Percentiles rank a stretch among this genome's conserved stretches.
These are phyloP conservation scores for Agrotis clavis DNA, from an alignment of 2,888 invertebrate genomes.

Conservation along the genomic window DNA sequence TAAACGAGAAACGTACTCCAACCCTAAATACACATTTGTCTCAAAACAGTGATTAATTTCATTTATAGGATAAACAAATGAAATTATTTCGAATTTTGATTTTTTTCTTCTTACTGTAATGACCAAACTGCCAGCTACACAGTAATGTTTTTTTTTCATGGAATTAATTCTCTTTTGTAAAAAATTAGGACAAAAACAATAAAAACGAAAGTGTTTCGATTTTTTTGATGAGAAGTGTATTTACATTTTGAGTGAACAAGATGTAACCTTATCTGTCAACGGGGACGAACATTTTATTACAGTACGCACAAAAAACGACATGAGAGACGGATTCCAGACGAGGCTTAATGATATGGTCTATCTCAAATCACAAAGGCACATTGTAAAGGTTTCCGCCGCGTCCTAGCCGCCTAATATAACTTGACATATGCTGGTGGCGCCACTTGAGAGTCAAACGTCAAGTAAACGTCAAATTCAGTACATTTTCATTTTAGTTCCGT, in stretches of 20 bases:
- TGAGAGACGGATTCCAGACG: conserved; percentile 42
- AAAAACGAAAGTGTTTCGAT: no score
- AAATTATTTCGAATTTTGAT: no score
- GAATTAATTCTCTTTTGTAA: no score
- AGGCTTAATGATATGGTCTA: conserved; percentile 57
- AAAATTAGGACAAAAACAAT: no score
- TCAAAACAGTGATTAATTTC: no score
- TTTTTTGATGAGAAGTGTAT: no score
- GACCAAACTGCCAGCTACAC: no score
- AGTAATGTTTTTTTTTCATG: no score
- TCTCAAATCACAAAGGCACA: conserved; percentile 69
- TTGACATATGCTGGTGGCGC: conserved; percentile 38
- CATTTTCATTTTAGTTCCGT: conserved; percentile 24
- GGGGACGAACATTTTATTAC: conserved; percentile 52
- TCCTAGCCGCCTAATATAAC: conserved; percentile 30
- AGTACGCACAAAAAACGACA: conserved; percentile 46
- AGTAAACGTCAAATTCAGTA: conserved; percentile 30
- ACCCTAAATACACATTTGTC: no score
- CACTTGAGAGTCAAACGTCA: conserved; percentile 34
- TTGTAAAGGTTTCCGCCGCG: conserved; percentile 70
- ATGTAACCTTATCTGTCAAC: conserved; percentile 54
- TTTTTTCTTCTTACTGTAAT: no score
- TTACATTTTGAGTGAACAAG: conserved; percentile 53
- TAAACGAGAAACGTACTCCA: no score
- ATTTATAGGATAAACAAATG: no score